A percentile compares a stretch with the other conserved stretches of the same genome.
These are phyloP conservation scores for Typhlichthys subterraneus DNA, from an alignment of 2,797 vertebrate genomes.

Conservation along the genomic window DNA sequence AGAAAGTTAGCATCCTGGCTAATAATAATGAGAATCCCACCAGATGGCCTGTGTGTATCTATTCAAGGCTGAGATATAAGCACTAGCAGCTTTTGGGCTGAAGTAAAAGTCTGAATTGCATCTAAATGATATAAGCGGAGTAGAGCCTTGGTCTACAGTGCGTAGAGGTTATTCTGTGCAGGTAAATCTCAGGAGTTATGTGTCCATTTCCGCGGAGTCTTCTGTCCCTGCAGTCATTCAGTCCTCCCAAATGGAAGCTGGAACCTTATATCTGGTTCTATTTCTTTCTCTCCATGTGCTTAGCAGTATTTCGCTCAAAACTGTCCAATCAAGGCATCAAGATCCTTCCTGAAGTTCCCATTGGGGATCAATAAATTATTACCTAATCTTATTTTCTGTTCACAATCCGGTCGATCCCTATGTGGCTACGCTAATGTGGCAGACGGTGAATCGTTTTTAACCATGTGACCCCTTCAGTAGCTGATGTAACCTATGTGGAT, in stretches of 20 bases:
- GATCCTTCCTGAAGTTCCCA: slow-evolving; percentile 32
- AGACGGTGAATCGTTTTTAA: slow-evolving; percentile 20
- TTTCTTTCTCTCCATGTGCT: slow-evolving; percentile 26
- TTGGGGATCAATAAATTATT: no score
- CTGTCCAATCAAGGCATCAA: slow-evolving; percentile 27
- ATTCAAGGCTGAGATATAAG: slow-evolving; percentile 44
- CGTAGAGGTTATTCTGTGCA: slow-evolving; percentile 43
- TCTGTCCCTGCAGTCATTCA: slow-evolving; percentile 27
- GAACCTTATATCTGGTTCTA: not conserved
- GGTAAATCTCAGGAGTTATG: slow-evolving; percentile 25
- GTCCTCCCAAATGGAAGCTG: slow-evolving; percentile 41
- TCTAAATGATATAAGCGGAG: slow-evolving; percentile 14
- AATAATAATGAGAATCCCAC: slow-evolving; percentile 17
- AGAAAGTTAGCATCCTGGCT: slow-evolving; percentile 35
- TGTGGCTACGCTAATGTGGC: slow-evolving; percentile 11
- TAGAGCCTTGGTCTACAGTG: slow-evolving; percentile 27
- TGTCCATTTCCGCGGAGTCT: slow-evolving; percentile 18
- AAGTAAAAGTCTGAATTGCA: slow-evolving; percentile 26
- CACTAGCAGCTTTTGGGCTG: slow-evolving; percentile 32
- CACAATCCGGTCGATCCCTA: slow-evolving; percentile 7
- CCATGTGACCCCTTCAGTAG: slow-evolving; percentile 11
- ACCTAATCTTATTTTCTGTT: not conserved
- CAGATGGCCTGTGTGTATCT: slow-evolving; percentile 27
- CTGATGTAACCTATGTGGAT: slow-evolving; percentile 8
- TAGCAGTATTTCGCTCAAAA: slow-evolving; percentile 54